Percentiles rank a stretch among this genome's conserved stretches.
These are phyloP conservation scores for Streptopelia turtur DNA, from an alignment of 2,797 vertebrate genomes.

Conservation along the genomic window DNA sequence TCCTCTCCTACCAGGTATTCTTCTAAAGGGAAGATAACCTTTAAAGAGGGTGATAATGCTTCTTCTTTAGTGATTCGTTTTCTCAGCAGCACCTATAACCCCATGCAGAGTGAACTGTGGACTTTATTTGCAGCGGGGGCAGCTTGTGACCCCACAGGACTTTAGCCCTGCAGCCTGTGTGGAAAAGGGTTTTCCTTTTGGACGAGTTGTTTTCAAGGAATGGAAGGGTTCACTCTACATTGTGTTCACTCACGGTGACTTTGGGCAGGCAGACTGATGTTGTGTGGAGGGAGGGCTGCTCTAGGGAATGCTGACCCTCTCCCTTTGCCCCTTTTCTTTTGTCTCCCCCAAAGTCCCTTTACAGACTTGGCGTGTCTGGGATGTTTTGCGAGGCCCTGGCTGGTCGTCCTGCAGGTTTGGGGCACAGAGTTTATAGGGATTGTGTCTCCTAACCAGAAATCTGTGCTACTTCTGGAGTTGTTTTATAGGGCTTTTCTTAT, in stretches of 20 bases:
- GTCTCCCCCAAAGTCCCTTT: background rate
- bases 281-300: background rate
- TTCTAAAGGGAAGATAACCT: background rate
- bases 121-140: fast-evolving
- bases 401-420: background rate
- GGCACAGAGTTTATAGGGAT: background rate
- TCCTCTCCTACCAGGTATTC: background rate
- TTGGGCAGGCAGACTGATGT: background rate
- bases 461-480: background rate
- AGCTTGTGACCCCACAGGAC: background rate
- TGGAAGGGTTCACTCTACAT: background rate
- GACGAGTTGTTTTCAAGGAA: background rate
- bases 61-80: background rate
- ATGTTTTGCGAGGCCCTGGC: background rate
- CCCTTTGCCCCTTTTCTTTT: background rate
- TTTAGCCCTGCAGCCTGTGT: too few relatives aligned
- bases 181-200: background rate
- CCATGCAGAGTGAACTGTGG: background rate
- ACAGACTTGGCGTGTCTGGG: background rate
- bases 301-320: background rate
- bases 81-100: background rate
- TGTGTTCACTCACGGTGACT: background rate
- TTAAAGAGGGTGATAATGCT: background rate
- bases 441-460: background rate
- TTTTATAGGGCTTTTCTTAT: background rate